Percentiles rank a stretch among this genome's conserved stretches.
Conservation (phyloP, 2,888 invertebrate species). For the Carcina quercana region DNA sequence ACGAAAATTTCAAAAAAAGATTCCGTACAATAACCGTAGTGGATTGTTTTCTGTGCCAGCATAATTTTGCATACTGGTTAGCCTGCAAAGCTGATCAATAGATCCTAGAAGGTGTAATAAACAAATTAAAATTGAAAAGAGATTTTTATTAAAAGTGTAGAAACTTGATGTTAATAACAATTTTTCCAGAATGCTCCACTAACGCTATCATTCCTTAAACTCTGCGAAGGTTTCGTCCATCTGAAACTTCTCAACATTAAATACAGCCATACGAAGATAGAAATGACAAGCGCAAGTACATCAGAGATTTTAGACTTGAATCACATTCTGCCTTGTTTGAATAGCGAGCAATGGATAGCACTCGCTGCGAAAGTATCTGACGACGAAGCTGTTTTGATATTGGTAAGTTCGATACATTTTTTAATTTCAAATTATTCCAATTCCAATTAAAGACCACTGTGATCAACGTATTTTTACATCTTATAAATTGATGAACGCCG, state of each 20-base stretch:
- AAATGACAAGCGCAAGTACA: slow-evolving; percentile 17
- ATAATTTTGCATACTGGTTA: too few relatives aligned
- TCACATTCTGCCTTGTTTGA: slow-evolving; percentile 45
- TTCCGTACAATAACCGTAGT: too few relatives aligned
- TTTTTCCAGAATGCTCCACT: slow-evolving; percentile 49
- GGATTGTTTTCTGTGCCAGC: too few relatives aligned
- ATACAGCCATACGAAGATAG: slow-evolving; percentile 48
- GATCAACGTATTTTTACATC: too few relatives aligned
- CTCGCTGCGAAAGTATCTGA: slow-evolving; percentile 32
- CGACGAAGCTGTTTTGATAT: slow-evolving; percentile 27
- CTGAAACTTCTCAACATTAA: slow-evolving; percentile 55
- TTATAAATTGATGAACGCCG: too few relatives aligned
- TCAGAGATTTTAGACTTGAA: slow-evolving; percentile 39
- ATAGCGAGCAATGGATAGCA: slow-evolving; percentile 39
- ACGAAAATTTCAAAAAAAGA: too few relatives aligned
- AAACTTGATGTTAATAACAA: too few relatives aligned
- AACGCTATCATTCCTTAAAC: slow-evolving; percentile 37
- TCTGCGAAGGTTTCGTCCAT: slow-evolving; percentile 44
- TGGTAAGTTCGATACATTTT: slow-evolving; percentile 38
- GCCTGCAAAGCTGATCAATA: too few relatives aligned
- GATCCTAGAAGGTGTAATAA: too few relatives aligned
- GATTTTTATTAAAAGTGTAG: not conserved
- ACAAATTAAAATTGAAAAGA: too few relatives aligned
- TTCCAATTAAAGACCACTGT: too few relatives aligned
- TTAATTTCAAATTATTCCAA: not conserved